phyloP scores from a whole-genome alignment of 2,113 vertebrate species.

The Corythornis vintsioides region DNA sequence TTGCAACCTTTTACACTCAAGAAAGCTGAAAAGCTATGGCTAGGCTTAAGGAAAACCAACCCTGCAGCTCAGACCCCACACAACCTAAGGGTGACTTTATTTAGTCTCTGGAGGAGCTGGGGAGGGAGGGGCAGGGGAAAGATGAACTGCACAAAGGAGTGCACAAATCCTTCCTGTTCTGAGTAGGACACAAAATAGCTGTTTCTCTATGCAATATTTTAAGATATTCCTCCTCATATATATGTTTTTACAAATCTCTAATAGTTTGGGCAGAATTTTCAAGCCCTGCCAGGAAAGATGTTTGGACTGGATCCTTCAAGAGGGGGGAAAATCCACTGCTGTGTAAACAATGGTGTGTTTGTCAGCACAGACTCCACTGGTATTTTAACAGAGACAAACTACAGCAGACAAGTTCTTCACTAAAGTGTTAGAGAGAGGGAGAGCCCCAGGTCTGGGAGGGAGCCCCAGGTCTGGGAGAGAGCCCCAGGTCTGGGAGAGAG shows the following conservation, averaged over 20 bases:
- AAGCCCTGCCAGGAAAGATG: constrained; percentile 8
- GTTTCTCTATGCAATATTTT: constrained; percentile 1
- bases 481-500: background rate
- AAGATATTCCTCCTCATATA: background rate
- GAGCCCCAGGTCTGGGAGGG: too few relatives aligned
- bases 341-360: background rate
- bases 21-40: background rate
- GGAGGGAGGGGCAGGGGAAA: background rate
- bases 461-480: background rate
- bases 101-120: background rate
- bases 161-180: background rate
- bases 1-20: background rate
- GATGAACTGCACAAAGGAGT: background rate
- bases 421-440: background rate
- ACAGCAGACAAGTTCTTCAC: constrained; percentile 7
- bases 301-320: constrained; percentile 1
- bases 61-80: background rate
- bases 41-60: background rate
- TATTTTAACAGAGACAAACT: constrained; percentile 23
- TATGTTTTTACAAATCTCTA: constrained; percentile 2
- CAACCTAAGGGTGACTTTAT: background rate
- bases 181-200: background rate
- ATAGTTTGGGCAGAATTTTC: constrained; percentile 2
- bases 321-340: constrained; percentile 30
- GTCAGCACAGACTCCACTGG: background rate